Evolutionary conservation across 2,113 vertebrate genomes (phyloP).

Genomic region (Dromiciops gliroides): DNA sequence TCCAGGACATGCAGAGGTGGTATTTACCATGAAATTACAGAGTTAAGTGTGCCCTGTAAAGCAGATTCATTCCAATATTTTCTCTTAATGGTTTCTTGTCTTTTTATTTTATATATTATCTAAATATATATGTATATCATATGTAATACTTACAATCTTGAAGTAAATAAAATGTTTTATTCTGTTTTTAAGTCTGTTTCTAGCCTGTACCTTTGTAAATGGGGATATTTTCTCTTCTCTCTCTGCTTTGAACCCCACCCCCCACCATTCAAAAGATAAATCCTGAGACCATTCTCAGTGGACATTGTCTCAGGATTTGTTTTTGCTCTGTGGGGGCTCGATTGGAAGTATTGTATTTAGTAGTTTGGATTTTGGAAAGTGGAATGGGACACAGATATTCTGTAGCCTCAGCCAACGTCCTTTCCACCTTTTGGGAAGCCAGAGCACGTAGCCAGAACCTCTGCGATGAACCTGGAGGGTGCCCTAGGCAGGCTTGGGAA

Average conservation of each 20-base stretch:
- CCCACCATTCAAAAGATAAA: not conserved
- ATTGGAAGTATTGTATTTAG: not conserved
- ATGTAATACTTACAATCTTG: slow-evolving; percentile 73
- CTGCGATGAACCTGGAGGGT: rapidly evolving
- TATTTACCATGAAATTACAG: slow-evolving; percentile 31
- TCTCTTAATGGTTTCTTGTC: slow-evolving; percentile 74
- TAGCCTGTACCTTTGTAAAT: slow-evolving; percentile 44
- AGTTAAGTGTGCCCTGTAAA: slow-evolving; percentile 66
- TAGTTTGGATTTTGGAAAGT: not conserved
- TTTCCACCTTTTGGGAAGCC: not conserved
- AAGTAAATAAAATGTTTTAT: slow-evolving; percentile 84
- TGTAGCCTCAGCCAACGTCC: rapidly evolving
- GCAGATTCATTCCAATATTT: slow-evolving; percentile 66
- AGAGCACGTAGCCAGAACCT: not conserved
- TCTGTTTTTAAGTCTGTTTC: slow-evolving; percentile 79
- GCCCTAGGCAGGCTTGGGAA: not conserved
- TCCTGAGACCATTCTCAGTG: not conserved
- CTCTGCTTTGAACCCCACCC: not conserved
- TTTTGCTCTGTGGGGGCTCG: not conserved
- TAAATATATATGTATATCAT: slow-evolving; percentile 70
- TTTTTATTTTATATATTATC: slow-evolving; percentile 80
- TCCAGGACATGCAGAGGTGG: slow-evolving; percentile 26
- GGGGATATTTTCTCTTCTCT: slow-evolving; percentile 25
- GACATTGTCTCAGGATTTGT: not conserved
- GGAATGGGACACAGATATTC: not conserved